Percentiles rank a stretch among this genome's conserved stretches.
Evolutionary conservation across 2,797 vertebrate species (phyloP).

Genomic region (Pipistrellus kuhlii): DNA sequence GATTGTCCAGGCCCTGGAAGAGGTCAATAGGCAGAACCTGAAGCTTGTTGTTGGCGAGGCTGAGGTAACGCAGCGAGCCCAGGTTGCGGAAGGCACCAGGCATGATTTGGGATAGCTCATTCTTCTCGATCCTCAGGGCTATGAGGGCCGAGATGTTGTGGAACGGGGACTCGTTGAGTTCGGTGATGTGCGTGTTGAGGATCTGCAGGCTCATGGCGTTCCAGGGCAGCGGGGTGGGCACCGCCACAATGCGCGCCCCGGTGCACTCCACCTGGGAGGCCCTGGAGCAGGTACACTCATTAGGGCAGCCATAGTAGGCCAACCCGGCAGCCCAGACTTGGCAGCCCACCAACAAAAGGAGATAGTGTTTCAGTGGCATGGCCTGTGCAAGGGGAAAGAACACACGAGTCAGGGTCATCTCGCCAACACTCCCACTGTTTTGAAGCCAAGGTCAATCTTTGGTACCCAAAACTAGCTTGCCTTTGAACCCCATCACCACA

Average conservation of each 20-base stretch:
- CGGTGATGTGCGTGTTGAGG: slow-evolving; percentile 85
- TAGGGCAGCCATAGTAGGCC: slow-evolving; percentile 85
- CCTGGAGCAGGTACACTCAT: slow-evolving; percentile 85
- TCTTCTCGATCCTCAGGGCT: slow-evolving; percentile 89
- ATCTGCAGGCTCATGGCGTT: slow-evolving; percentile 89
- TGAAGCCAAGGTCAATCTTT: neutral
- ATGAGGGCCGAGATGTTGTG: slow-evolving; percentile 87
- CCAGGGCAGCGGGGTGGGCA: slow-evolving; percentile 86
- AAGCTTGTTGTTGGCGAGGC: slow-evolving; percentile 88
- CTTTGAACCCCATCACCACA: neutral
- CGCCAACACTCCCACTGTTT: rapidly evolving
- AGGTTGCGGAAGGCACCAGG: slow-evolving; percentile 90
- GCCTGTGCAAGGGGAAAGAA: slow-evolving; percentile 77
- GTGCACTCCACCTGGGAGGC: slow-evolving; percentile 88
- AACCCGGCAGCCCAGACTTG: slow-evolving; percentile 51
- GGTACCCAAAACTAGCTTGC: neutral
- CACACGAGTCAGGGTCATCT: neutral
- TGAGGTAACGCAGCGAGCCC: slow-evolving; percentile 87
- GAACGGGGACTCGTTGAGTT: slow-evolving; percentile 82
- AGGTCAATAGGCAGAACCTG: slow-evolving; percentile 84
- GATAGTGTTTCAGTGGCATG: slow-evolving; percentile 82
- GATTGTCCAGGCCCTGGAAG: slow-evolving; percentile 86
- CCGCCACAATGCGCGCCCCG: slow-evolving; percentile 64
- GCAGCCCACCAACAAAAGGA: slow-evolving; percentile 83
- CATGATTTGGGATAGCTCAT: slow-evolving; percentile 86